Base-by-base conservation (phyloP, 2,888 invertebrate genomes). In the Pristionchus japonicus region DNA sequence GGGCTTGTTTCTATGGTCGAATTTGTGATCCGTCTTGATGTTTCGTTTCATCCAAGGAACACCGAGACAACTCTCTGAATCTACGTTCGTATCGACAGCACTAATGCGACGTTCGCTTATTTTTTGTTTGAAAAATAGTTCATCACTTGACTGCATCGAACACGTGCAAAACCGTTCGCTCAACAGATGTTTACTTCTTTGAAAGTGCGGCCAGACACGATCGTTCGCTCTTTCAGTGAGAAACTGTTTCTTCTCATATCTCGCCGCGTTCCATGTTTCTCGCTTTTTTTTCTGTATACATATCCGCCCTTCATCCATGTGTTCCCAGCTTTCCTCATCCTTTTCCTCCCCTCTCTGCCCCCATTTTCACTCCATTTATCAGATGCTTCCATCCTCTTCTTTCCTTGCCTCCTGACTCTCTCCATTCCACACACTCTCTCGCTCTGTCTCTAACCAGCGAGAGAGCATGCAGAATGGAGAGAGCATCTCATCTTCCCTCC, bases 341-440 rank as follows among this genome's bases (percentile, higher is more conserved):
- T 23, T 52, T 23, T 6, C 57, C 17, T 20, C 20, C 23, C 23
- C 57, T 23, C 49, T 49, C 52, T n/a, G n/a, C 23, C 23, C 37
- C 31, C 70, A 40, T 70, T 70, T n/a, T 17, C 70, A 37, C 37
- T 70, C 70, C 70, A 70, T 37, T 70, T 70, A 70, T 70, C 37
- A 70, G 70, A 40, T 70, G 70, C 37, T 37, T 23, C 37, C 20
- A 20, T 70, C 34, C 20, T n/a, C 37, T 15, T 34, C 67, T 67
- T 20, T 34, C 34, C 34, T 13, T 34, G 17, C 27, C 67, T n/a
- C n/a, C n/a, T n/a, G n/a, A n/a, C n/a, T n/a, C n/a, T n/a, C n/a
- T n/a, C n/a, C n/a, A n/a, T n/a, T n/a, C n/a, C n/a, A n/a, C n/a
- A n/a, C n/a, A n/a, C n/a, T n/a, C n/a, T n/a, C n/a, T n/a, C n/a